These are phyloP conservation scores for Eledona agricola DNA, from an alignment of 2,888 invertebrate genomes.

Conservation along the genomic window DNA sequence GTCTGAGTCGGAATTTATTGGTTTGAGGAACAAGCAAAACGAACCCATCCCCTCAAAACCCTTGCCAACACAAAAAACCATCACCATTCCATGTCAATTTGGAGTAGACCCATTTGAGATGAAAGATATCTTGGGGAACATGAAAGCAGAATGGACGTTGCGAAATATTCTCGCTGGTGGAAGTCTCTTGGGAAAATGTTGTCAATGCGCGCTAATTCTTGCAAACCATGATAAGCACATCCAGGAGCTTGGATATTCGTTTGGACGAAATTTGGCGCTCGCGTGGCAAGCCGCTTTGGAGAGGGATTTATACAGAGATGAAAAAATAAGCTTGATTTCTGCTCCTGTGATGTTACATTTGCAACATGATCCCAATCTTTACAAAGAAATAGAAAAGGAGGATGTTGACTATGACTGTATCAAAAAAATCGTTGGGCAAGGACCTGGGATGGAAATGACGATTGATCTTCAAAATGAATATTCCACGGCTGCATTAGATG, in stretches of 20 bases:
- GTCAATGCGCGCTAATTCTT: conserved; percentile 82
- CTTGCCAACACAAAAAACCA: conserved; percentile 36
- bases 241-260: conserved; percentile 81
- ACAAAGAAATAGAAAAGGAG: conserved; percentile 72
- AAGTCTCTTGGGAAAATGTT: conserved; percentile 79
- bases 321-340: conserved; percentile 74
- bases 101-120: conserved; percentile 48
- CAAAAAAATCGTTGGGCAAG: conserved; percentile 56
- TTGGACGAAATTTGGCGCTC: conserved; percentile 87
- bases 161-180: conserved; percentile 81
- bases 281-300: conserved; percentile 83
- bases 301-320: conserved; percentile 69
- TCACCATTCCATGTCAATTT: conserved; percentile 46
- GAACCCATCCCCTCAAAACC: conserved; percentile 80
- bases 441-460: conserved; percentile 77
- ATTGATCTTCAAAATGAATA: conserved; percentile 76
- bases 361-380: conserved; percentile 73
- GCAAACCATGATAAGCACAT: conserved; percentile 78
- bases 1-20: conserved; percentile 87
- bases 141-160: conserved; percentile 80
- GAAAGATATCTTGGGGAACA: conserved; percentile 65
- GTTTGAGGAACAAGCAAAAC: conserved; percentile 83
- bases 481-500: conserved; percentile 74
- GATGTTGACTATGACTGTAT: conserved; percentile 70
- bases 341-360: conserved; percentile 86